Conservation (phyloP, 2,113 vertebrate species). For the Arvicanthis niloticus region DNA sequence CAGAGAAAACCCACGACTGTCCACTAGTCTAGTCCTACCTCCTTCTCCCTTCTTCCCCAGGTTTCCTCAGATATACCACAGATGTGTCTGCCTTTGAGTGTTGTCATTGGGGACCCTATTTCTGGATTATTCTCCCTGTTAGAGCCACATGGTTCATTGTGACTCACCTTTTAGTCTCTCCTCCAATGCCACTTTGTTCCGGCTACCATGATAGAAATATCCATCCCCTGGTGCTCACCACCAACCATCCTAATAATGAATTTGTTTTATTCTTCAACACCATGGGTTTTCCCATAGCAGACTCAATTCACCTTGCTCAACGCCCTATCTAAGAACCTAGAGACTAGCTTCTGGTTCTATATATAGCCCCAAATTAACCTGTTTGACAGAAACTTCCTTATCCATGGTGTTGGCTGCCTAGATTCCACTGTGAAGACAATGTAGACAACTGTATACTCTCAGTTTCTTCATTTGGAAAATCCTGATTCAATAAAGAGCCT, state of each 20-base stretch:
- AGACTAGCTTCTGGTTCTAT: not conserved
- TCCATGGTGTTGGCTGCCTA: not conserved
- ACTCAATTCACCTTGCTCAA: conserved; percentile 2
- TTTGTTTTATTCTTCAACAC: not conserved
- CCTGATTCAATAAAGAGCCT: not conserved
- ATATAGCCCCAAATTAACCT: not conserved
- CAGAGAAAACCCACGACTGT: not conserved
- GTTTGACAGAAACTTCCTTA: conserved; percentile 6
- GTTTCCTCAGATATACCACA: not conserved
- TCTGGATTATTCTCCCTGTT: not conserved
- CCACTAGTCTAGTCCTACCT: not conserved
- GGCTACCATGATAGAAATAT: not conserved
- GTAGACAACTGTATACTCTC: not conserved
- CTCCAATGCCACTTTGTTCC: not conserved
- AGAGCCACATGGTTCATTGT: rapidly evolving
- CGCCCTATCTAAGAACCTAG: not conserved
- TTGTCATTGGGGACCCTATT: not conserved
- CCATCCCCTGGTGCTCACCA: not conserved
- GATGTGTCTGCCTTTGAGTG: not conserved
- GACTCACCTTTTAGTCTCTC: not conserved
- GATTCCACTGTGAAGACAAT: not conserved
- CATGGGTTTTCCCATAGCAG: not conserved
- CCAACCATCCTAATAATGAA: not conserved
- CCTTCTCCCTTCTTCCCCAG: not conserved
- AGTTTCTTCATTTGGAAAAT: not conserved